Evolutionary conservation across 2,888 invertebrate genomes (phyloP), one percentile per base, ranked within the genome.

Genomic region (Liopterus haemorrhoidalis): DNA sequence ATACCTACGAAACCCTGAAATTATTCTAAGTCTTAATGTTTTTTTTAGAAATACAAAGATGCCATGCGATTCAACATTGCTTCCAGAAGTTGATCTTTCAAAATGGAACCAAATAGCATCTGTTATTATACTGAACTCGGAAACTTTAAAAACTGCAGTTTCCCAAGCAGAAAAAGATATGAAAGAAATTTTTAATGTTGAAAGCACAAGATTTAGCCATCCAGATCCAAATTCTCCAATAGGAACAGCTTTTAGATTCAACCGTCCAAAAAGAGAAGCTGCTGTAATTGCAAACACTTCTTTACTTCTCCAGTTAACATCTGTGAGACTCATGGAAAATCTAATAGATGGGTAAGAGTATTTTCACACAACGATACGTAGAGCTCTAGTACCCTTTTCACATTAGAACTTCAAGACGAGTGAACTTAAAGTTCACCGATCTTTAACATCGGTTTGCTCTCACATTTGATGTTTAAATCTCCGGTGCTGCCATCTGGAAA

Each of bases 261-360:
- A 67, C 37, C 59, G 70, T 19, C 71, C 71, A 4, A 71, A 70
- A 49, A 52, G 67, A 6, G 70, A 72, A 57, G 68, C 71, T 3
- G 57, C 66, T 14, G 58, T 64, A 50, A 70, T 72, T 25, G 66
- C 70, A 11, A 71, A 72, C 54, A 66, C 68, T 9, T 71, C 71
- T 1, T 57, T 71, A 30, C 58, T 72, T 21, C 59, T 71, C n/a
- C 70, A 72, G 51, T 66, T 69, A 42, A 69, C 71, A 1, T 70
- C 71, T 0, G 62, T 62, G 16, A 59, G 68, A 21, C 67, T 70
- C 49, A 63, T 70, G 42, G 63, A 63, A 49, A 66, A 62, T 24
- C 65, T 63, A 49, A 56, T 67, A n/a, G 59, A 61, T 50, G 62
- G 61, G 67, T 66, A 52, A 57, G 54, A n/a, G n/a, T n/a, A n/a